Conservation (phyloP, 2,113 vertebrate species). For the Panthera leo region DNA sequence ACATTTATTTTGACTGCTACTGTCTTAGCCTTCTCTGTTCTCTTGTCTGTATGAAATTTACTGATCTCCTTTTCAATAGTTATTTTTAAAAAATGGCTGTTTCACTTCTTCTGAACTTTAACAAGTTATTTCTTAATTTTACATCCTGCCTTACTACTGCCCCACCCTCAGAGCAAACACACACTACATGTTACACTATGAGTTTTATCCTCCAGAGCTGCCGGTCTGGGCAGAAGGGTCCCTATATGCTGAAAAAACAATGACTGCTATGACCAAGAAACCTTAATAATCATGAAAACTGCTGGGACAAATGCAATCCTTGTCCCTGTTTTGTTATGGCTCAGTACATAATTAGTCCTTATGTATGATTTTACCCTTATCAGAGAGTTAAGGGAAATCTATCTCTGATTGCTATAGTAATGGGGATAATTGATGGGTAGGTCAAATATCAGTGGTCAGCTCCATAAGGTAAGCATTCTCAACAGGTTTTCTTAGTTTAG, state of each 20-base stretch:
- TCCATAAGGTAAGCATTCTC: not conserved
- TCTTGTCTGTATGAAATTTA: slow-evolving; percentile 48
- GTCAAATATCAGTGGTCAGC: not conserved
- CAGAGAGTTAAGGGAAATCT: not conserved
- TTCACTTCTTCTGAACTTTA: slow-evolving; percentile 37
- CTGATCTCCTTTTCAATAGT: not conserved
- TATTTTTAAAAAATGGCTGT: not conserved
- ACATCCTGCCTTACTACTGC: not conserved
- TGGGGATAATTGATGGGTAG: not conserved
- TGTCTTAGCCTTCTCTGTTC: not conserved
- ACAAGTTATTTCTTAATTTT: slow-evolving; percentile 35
- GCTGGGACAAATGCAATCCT: not conserved
- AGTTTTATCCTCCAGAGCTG: not conserved
- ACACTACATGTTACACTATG: not conserved
- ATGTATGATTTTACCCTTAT: not conserved
- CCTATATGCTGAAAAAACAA: not conserved
- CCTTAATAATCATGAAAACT: not conserved
- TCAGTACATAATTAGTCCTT: not conserved
- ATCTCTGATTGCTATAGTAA: not conserved
- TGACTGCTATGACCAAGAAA: not conserved
- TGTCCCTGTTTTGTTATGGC: not conserved
- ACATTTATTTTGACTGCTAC: not conserved
- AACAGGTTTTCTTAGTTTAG: not conserved
- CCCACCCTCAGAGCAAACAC: not conserved
- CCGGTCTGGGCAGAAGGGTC: not conserved